Evolutionary conservation across 2,113 vertebrate species (phyloP).

Genomic region (Glaucidium brasilianum): DNA sequence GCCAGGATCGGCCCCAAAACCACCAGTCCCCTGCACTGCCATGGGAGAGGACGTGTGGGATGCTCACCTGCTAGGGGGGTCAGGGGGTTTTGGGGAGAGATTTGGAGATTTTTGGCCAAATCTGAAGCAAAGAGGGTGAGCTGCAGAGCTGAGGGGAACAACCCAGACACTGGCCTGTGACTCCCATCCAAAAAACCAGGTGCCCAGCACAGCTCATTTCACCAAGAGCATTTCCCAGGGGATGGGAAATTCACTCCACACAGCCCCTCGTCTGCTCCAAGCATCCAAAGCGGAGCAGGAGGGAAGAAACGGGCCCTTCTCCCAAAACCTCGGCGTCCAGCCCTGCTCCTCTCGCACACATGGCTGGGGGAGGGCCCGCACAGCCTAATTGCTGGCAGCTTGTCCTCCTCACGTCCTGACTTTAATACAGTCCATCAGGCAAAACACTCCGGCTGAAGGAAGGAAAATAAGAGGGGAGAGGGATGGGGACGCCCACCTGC

Average conservation of each 20-base stretch:
- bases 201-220: not conserved
- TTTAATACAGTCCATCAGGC: not conserved
- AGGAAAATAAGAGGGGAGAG: not conserved
- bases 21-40: accelerated
- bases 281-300: not conserved
- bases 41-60: accelerated
- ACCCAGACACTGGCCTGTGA: accelerated
- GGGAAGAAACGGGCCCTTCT: not conserved
- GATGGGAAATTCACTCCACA: not conserved
- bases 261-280: accelerated
- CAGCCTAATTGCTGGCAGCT: not conserved
- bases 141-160: not conserved
- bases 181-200: not conserved
- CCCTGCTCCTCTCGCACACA: not conserved
- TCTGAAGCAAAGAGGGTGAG: not conserved
- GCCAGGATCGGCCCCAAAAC: not conserved
- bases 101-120: not conserved
- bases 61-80: accelerated
- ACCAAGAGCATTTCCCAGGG: not conserved
- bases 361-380: not conserved
- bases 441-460: accelerated
- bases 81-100: accelerated
- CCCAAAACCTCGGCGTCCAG: accelerated
- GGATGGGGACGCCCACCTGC: not conserved
- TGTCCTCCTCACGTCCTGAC: not conserved